These are phyloP conservation scores for Ditylenchus weischeri DNA, from an alignment of 2,888 invertebrate genomes.

Conservation along the genomic window DNA sequence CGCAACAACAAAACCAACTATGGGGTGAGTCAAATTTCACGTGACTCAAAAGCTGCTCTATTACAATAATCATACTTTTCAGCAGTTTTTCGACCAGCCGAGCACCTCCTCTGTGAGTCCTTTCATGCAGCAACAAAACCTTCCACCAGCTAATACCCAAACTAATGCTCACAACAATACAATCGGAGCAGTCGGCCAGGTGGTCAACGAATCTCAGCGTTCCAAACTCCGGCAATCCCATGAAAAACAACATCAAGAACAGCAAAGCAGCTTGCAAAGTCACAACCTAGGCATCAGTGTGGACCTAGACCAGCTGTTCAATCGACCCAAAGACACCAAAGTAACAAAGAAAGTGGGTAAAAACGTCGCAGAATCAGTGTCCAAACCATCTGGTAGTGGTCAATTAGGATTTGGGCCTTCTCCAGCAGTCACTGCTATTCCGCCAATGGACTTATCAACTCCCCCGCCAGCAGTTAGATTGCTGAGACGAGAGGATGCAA, in stretches of 20 bases:
- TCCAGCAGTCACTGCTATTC: no score
- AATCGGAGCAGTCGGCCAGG: background rate
- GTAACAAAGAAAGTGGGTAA: no score
- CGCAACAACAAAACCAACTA: background rate
- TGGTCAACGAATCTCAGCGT: constrained; percentile 8
- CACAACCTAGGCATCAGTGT: constrained; percentile 5
- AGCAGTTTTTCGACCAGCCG: constrained; percentile 3
- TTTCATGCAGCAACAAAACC: no score
- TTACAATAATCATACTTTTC: background rate
- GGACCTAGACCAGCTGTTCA: background rate
- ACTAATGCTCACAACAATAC: no score
- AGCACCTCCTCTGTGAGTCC: background rate
- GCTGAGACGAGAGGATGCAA: no score
- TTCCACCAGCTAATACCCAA: no score
- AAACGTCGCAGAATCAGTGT: no score
- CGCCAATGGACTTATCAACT: no score
- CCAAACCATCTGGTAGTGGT: no score
- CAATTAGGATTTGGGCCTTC: no score
- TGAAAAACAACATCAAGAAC: background rate
- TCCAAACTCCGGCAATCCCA: constrained; percentile 3
- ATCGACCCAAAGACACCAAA: no score
- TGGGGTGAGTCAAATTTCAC: background rate
- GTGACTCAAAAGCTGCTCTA: background rate
- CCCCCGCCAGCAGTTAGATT: no score
- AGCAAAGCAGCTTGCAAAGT: background rate